Evolutionary conservation across 2,888 invertebrate genomes (phyloP).

Genomic region (Coecobrya sp.): DNA sequence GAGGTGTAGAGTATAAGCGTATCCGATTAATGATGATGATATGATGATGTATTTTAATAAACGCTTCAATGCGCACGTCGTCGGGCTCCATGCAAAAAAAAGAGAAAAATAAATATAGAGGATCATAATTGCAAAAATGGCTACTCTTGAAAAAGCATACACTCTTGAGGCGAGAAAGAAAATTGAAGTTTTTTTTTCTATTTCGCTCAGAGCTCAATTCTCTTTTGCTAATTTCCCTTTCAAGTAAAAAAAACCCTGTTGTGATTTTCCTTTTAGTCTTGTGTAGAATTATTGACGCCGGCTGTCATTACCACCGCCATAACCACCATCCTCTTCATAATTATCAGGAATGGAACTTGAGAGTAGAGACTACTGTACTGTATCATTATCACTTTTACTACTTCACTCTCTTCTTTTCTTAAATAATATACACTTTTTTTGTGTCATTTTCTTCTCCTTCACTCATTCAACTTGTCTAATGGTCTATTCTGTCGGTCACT

Average conservation of each 20-base stretch:
- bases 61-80: constrained; percentile 17
- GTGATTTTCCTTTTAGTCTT: constrained; percentile 3
- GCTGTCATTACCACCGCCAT: constrained; percentile 14
- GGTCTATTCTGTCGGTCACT: not conserved
- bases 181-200: not conserved
- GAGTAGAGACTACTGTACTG: too few relatives aligned
- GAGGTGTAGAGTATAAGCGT: not conserved
- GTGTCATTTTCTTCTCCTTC: not conserved
- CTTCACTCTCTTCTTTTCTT: not conserved
- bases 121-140: too few relatives aligned
- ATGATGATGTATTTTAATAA: not conserved
- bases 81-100: not conserved
- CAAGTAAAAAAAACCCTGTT: constrained; percentile 11
- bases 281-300: constrained; percentile 4
- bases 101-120: not conserved
- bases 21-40: not conserved
- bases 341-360: not conserved
- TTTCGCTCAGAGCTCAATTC: too few relatives aligned
- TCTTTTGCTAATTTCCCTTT: not conserved
- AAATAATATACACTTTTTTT: not conserved
- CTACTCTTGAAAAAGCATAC: too few relatives aligned
- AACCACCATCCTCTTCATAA: not conserved
- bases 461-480: not conserved
- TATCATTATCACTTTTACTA: constrained; percentile 50
- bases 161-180: not conserved